These are phyloP conservation scores for Blastobasis lacticolella DNA, from an alignment of 2,888 invertebrate species.

Conservation along the genomic window DNA sequence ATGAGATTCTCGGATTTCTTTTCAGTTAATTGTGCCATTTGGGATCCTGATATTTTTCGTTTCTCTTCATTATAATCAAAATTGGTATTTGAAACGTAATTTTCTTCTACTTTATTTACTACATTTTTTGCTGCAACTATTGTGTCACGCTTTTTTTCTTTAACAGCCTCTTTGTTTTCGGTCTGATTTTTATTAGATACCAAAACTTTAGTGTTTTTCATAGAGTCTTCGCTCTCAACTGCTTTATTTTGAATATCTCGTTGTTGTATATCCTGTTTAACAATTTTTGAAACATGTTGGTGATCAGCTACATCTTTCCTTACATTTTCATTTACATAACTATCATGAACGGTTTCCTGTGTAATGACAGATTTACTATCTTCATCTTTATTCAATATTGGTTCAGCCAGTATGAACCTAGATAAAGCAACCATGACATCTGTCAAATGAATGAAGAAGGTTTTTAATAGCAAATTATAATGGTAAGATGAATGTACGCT, in stretches of 20 bases:
- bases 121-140: slow-evolving; percentile 6
- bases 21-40: slow-evolving; percentile 56
- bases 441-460: slow-evolving; percentile 62
- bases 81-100: neutral
- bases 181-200: neutral
- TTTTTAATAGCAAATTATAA: slow-evolving; percentile 51
- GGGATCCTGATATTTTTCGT: slow-evolving; percentile 34
- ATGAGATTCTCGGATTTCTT: slow-evolving; percentile 50
- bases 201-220: slow-evolving; percentile 6
- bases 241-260: slow-evolving; percentile 16
- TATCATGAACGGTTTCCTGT: neutral
- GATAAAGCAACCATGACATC: slow-evolving; percentile 65
- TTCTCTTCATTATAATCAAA: slow-evolving; percentile 8
- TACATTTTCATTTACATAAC: slow-evolving; percentile 15
- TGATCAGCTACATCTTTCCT: slow-evolving; percentile 6
- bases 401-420: slow-evolving; percentile 46
- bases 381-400: slow-evolving; percentile 22
- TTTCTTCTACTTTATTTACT: slow-evolving; percentile 7
- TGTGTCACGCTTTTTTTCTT: neutral
- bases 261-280: slow-evolving; percentile 14
- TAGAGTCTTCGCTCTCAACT: slow-evolving; percentile 13
- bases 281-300: slow-evolving; percentile 6
- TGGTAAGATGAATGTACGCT: slow-evolving; percentile 42
- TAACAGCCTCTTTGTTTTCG: slow-evolving; percentile 5
- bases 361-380: neutral